Percentiles rank a stretch among this genome's conserved stretches.
Conservation (phyloP, 2,888 invertebrate species). For the Argyresthia albistria region DNA sequence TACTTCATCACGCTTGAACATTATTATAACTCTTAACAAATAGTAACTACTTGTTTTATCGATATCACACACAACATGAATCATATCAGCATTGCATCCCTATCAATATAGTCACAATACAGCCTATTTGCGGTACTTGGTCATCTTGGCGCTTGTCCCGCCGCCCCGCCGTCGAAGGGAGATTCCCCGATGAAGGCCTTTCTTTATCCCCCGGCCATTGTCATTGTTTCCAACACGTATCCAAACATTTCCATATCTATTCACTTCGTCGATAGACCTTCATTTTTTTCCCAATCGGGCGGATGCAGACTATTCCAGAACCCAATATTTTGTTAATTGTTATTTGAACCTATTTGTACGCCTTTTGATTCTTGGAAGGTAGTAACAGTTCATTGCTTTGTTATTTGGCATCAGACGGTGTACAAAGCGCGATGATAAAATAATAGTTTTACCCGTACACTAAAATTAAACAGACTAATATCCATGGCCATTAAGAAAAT, state of each 20-base stretch:
- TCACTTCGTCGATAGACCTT: slow-evolving; percentile 21
- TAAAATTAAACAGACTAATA: too few relatives aligned
- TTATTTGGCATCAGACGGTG: not conserved
- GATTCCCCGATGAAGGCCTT: slow-evolving; percentile 22
- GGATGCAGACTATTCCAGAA: slow-evolving; percentile 2
- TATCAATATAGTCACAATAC: not conserved
- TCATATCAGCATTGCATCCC: not conserved
- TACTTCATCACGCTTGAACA: too few relatives aligned
- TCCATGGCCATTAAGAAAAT: too few relatives aligned
- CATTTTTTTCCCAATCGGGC: slow-evolving; percentile 14
- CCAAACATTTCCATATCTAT: slow-evolving; percentile 33
- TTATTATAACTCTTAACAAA: too few relatives aligned
- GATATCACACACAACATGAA: too few relatives aligned
- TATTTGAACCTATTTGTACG: not conserved
- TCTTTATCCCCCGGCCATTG: slow-evolving; percentile 18
- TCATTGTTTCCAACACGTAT: slow-evolving; percentile 37
- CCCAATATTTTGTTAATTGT: slow-evolving; percentile 8
- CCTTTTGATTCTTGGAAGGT: slow-evolving; percentile 6
- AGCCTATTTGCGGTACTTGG: not conserved
- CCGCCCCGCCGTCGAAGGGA: slow-evolving; percentile 10
- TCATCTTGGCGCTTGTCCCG: not conserved
- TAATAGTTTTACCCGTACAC: too few relatives aligned
- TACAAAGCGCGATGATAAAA: too few relatives aligned
- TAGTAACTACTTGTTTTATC: too few relatives aligned
- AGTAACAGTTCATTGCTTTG: not conserved